Evolutionary conservation across 2,113 vertebrate species (phyloP), one percentile per base, ranked within the genome.

Genomic region (Pycnonotus jocosus): DNA sequence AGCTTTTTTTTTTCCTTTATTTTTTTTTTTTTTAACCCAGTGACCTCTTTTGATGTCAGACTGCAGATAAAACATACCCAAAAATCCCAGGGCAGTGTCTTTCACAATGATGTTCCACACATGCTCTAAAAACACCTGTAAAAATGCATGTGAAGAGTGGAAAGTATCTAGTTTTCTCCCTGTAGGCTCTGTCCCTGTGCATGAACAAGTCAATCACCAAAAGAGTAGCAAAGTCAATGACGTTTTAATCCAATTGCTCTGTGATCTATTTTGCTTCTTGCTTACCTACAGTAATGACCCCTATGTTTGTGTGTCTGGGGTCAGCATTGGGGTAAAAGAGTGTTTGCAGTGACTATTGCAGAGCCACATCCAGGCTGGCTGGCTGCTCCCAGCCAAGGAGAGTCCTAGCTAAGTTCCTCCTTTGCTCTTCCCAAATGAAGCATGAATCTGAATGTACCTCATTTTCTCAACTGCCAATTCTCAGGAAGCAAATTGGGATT

Each of bases 401-500:
- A 15, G 13, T 77, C 33, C 20, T 18, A 50, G 24, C 21, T 6
- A 15, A 17, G 4, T 68, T 82, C 9, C 4, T 72, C 22, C 74
- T 73, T 64, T 19, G 6, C 12, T 65, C 3, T 83, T 9, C 45
- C 10, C 7, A 60, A 15, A 48, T 14, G n/a, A 81, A 31, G 22
- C 25, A 15, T 21, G 31, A 71, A 37, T 87, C 53, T 68, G 10
- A 79, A 22, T 2, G 3, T 20, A 37, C 38, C 15, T 90, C 6
- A 23, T 76, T 68, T 71, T 51, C 48, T 72, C 38, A 35, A 24
- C 17, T 79, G 53, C 50, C 69, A 3, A 37, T 77, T 77, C 40
- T 79, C 18, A 24, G 54, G 31, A 76, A 72, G 0, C 0, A 0
- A 60, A 14, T 17, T 77, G 25, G 12, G 10, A 53, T 85, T 54